Evolutionary conservation across 2,113 vertebrate species (phyloP).

Genomic region (Tachycineta bicolor): DNA sequence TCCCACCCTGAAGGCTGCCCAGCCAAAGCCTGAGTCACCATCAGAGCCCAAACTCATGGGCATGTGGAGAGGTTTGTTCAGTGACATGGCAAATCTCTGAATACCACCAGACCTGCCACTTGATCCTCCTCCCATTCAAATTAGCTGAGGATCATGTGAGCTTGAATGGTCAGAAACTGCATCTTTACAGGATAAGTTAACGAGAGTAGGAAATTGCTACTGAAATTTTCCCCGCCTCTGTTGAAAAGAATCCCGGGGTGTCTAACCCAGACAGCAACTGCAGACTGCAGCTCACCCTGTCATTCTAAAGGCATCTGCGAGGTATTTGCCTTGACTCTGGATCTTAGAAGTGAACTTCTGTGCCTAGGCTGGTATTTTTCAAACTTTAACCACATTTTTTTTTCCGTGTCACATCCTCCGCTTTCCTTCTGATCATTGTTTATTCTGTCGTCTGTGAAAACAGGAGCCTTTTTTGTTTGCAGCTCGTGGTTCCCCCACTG

Average conservation of each 20-base stretch:
- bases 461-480: slow-evolving; percentile 54
- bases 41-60: background rate
- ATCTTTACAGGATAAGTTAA: slow-evolving; percentile 4
- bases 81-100: slow-evolving; percentile 36
- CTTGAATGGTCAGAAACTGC: background rate
- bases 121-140: slow-evolving; percentile 29
- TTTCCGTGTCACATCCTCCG: slow-evolving; percentile 43
- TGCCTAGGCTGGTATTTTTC: slow-evolving; percentile 66
- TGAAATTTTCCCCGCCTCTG: slow-evolving; percentile 50
- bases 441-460: slow-evolving; percentile 53
- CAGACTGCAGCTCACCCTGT: slow-evolving; percentile 50
- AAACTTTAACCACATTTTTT: slow-evolving; percentile 54
- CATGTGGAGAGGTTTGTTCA: background rate
- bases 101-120: background rate
- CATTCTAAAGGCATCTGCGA: slow-evolving; percentile 62
- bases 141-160: slow-evolving; percentile 8
- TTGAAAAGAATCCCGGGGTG: slow-evolving; percentile 54
- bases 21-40: slow-evolving; percentile 37
- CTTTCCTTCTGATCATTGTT: slow-evolving; percentile 65
- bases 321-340: slow-evolving; percentile 59
- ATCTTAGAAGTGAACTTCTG: slow-evolving; percentile 56
- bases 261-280: slow-evolving; percentile 61
- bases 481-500: slow-evolving; percentile 6
- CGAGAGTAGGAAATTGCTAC: slow-evolving; percentile 49
- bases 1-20: background rate